Evolutionary conservation across 2,888 invertebrate genomes (phyloP).

Genomic region (Leucoma salicis): DNA sequence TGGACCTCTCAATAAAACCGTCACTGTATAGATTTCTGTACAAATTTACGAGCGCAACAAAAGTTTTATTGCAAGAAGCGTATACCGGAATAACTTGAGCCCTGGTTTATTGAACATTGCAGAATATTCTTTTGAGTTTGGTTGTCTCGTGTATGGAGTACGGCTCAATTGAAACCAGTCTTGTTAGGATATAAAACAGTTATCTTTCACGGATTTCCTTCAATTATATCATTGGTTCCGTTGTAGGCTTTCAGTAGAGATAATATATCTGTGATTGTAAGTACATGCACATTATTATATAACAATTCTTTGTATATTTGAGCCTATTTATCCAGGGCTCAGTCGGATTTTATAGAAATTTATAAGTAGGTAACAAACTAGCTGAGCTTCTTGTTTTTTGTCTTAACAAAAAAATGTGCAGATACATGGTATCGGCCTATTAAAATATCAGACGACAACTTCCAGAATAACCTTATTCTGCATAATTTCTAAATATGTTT

Average conservation of each 20-base stretch:
- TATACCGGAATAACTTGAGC: constrained; percentile 20
- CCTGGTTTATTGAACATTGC: constrained; percentile 1
- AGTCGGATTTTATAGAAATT: not conserved
- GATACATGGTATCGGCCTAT: no score
- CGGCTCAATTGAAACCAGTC: constrained; percentile 20
- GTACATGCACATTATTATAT: no score
- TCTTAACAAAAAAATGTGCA: no score
- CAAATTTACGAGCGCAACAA: constrained; percentile 36
- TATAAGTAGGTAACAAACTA: no score
- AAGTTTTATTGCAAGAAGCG: constrained; percentile 29
- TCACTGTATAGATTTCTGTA: constrained; percentile 29
- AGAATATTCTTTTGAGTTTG: constrained; percentile 1
- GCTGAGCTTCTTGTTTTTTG: no score
- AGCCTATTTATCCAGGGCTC: no score
- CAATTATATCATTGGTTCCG: constrained; percentile 10
- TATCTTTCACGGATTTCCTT: constrained; percentile 11
- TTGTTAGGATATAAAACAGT: constrained; percentile 16
- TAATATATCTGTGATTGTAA: no score
- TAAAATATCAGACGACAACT: no score
- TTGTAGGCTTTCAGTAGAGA: no score
- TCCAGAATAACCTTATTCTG: no score
- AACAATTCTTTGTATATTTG: no score
- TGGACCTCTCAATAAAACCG: constrained; percentile 36
- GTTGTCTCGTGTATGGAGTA: constrained; percentile 9
- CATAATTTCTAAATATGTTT: no score